These are phyloP conservation scores for Gymnobelideus leadbeateri DNA, from an alignment of 2,113 vertebrate species.

Conservation along the genomic window DNA sequence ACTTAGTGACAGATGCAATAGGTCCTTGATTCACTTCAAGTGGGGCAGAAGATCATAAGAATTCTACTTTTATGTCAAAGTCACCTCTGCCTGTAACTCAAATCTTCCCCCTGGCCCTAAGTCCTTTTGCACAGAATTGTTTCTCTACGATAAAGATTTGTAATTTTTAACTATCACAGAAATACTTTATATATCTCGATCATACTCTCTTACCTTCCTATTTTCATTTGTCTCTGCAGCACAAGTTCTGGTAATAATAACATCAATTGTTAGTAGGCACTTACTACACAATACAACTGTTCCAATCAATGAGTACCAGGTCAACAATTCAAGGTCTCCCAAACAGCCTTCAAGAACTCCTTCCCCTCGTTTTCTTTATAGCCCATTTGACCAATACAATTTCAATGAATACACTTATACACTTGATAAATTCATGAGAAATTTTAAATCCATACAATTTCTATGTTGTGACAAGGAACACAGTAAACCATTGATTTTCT, in stretches of 20 bases:
- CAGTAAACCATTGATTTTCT: slow-evolving; percentile 9
- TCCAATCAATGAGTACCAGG: neutral
- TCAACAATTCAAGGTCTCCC: neutral
- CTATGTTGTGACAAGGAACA: neutral
- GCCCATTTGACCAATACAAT: neutral
- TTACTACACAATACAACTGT: neutral
- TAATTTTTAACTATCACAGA: slow-evolving; percentile 30
- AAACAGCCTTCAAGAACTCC: neutral
- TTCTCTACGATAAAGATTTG: neutral
- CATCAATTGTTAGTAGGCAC: neutral
- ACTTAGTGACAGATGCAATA: slow-evolving; percentile 33
- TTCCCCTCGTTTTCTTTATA: neutral
- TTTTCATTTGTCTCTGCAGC: neutral
- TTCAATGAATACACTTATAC: neutral
- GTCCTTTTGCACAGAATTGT: neutral
- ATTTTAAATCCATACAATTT: neutral
- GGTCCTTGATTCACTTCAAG: slow-evolving; percentile 22
- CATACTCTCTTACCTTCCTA: neutral
- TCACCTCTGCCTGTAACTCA: neutral
- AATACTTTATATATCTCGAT: neutral
- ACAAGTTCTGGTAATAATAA: neutral
- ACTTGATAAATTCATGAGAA: neutral
- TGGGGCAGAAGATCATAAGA: slow-evolving; percentile 6
- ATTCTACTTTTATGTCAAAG: neutral
- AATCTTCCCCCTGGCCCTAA: neutral